These are phyloP conservation scores for Agrilus planipennis DNA, from an alignment of 1,140 invertebrate species.

Conservation along the genomic window DNA sequence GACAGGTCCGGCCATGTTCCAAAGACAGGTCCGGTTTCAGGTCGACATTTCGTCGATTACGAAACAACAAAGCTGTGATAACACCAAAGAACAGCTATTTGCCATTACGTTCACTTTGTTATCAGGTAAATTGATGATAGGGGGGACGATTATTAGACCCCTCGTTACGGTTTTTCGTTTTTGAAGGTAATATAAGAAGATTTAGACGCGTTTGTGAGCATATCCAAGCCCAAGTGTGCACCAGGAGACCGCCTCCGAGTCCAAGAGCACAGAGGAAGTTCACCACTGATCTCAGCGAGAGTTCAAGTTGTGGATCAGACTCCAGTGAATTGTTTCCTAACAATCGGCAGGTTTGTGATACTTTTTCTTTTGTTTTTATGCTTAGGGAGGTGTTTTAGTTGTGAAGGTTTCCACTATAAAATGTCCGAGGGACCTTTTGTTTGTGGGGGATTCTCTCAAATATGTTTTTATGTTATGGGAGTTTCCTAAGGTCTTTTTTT, in stretches of 20 bases:
- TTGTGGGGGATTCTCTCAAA: too few relatives aligned
- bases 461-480: too few relatives aligned
- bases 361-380: too few relatives aligned
- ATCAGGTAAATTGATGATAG: too few relatives aligned
- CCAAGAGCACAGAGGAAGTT: constrained; percentile 56
- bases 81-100: constrained; percentile 73
- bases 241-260: constrained; percentile 54
- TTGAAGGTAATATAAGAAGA: constrained; percentile 80
- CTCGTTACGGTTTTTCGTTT: background rate
- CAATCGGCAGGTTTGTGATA: constrained; percentile 44
- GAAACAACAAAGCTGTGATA: constrained; percentile 51
- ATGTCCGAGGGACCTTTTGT: too few relatives aligned
- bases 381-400: too few relatives aligned
- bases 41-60: constrained; percentile 60
- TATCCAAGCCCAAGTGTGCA: constrained; percentile 79
- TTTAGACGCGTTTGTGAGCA: constrained; percentile 94
- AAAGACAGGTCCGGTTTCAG: constrained; percentile 91
- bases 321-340: constrained; percentile 59
- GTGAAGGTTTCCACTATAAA: too few relatives aligned
- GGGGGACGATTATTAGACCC: too few relatives aligned
- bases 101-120: constrained; percentile 93
- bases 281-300: constrained; percentile 59
- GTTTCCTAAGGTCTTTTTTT: too few relatives aligned
- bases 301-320: constrained; percentile 71
- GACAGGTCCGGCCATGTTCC: constrained; percentile 89